These are phyloP conservation scores for Smittia sp. DNA, from an alignment of 2,888 invertebrate genomes.

Conservation along the genomic window DNA sequence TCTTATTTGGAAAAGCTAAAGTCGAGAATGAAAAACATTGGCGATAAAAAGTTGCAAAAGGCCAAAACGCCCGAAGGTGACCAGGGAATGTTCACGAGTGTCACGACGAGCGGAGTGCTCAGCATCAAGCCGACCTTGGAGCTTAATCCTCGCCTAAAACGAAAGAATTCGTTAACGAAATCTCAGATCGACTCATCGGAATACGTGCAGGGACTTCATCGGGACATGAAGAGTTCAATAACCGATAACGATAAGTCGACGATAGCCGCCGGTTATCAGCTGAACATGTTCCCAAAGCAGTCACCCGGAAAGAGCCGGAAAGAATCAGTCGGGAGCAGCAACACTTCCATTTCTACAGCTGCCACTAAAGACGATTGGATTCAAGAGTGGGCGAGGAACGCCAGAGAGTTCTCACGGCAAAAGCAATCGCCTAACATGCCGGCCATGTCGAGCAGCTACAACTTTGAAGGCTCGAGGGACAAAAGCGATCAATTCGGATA, in stretches of 20 bases:
- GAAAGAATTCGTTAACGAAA: constrained; percentile 64
- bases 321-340: constrained; percentile 43
- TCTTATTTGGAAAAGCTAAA: constrained; percentile 64
- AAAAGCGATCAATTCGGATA: constrained; percentile 38
- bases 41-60: constrained; percentile 59
- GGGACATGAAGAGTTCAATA: constrained; percentile 50
- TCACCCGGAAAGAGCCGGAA: constrained; percentile 44
- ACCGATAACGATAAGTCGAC: constrained; percentile 45
- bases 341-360: constrained; percentile 47
- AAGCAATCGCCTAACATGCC: constrained; percentile 12
- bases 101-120: constrained; percentile 69
- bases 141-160: constrained; percentile 49
- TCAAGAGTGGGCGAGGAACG: constrained; percentile 65
- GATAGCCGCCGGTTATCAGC: constrained; percentile 52
- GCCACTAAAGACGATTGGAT: constrained; percentile 58
- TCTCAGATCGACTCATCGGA: constrained; percentile 68
- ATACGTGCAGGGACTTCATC: constrained; percentile 59
- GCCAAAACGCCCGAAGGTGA: constrained; percentile 53
- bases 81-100: constrained; percentile 66
- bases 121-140: constrained; percentile 57
- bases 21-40: constrained; percentile 59
- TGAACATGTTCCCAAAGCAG: constrained; percentile 50
- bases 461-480: constrained; percentile 45
- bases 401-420: constrained; percentile 47
- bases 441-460: constrained; percentile 53